Base-by-base conservation (phyloP, 2,113 vertebrate genomes). In the Zingel zingel region DNA sequence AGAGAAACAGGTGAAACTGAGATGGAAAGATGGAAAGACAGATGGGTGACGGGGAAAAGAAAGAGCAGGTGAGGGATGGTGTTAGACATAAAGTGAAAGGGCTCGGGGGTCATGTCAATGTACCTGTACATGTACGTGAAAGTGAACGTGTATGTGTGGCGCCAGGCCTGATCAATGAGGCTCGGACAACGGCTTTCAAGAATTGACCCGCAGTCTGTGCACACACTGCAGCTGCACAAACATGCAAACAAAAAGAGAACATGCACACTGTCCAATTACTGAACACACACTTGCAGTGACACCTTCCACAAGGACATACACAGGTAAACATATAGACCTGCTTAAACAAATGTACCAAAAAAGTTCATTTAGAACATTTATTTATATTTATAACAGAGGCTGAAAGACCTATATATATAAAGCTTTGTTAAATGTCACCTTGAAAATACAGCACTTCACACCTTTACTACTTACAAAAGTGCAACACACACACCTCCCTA, bases 161-260 rank as follows among this genome's bases (percentile, higher is more conserved):
- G 68, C 76, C 85, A 87, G 68, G 8, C 12, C 53, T 74, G 71
- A 91, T 93, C 77, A n/a, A 90, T 89, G 70, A 33, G 21, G 48
- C 61, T 53, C 73, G 78, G 79, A 84, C 76, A 43, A 68, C 58
- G 11, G 78, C 76, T 81, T 74, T 86, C 77, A 84, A 68, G 50
- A 82, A 87, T 67, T 90, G 81, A 91, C 72, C 88, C 19, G 9
- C 69, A 45, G 69, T 39, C 74, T 67, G 58, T 50, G 39, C 77
- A 85, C 79, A 74, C 16, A 50, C 54, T 54, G 64, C 77, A 68
- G 77, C 57, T 77, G 62, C 66, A 77, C 84, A 85, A 89, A 81
- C 82, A 88, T 43, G 16, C 83, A 86, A 84, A 91, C 58, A 89
- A 74, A 57, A 64, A 16, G 15, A 27, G 30, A 59, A 45, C 33